Base-by-base conservation (phyloP, 2,797 vertebrate species). In the Nannoperca obscura region DNA sequence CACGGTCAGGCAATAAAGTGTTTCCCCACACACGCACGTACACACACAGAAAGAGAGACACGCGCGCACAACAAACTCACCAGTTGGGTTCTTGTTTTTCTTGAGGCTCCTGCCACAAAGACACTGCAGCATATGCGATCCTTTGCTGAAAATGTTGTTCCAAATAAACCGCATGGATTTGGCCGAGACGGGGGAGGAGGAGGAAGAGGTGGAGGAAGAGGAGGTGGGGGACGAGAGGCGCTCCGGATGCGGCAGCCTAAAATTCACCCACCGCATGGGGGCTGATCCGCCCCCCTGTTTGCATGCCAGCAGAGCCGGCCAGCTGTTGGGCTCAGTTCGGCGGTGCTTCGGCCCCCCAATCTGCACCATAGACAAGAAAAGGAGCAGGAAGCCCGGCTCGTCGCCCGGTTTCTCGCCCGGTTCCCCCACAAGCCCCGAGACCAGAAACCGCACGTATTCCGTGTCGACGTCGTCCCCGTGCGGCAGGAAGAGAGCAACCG, bases 71-170 rank as follows among this genome's bases (percentile, higher is more conserved):
- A 59, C 65, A 81, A 85, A 90, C 88, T 89, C 97, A 99, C 98
- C 98, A 97, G 96, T 98, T 97, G 96, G 96, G 95, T 97, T 98
- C 96, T 98, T 98, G 97, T 96, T 98, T 96, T 98, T 99, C 97
- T 99, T 99, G 95, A 98, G 97, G 97, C 97, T 98, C 97, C 95
- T 98, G 96, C 98, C 98, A 99, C 98, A 99, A 99, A 99, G 98
- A 99, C 98, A 99, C 98, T 99, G 98, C 98, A 99, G 98, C 97
- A 99, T 99, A 99, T 99, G 98, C 98, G 97, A 97, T 99, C 97
- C 97, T 99, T 99, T 99, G 97, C 98, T 99, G 97, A 99, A 98
- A 97, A 99, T 98, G 97, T 98, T 98, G 96, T 96, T 98, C 98
- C 97, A 99, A 97, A 98, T 97, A 98, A 99, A 98, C 97, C 98